These are phyloP conservation scores for Clarias macrocephalus DNA, from an alignment of 2,113 vertebrate genomes.

Conservation along the genomic window DNA sequence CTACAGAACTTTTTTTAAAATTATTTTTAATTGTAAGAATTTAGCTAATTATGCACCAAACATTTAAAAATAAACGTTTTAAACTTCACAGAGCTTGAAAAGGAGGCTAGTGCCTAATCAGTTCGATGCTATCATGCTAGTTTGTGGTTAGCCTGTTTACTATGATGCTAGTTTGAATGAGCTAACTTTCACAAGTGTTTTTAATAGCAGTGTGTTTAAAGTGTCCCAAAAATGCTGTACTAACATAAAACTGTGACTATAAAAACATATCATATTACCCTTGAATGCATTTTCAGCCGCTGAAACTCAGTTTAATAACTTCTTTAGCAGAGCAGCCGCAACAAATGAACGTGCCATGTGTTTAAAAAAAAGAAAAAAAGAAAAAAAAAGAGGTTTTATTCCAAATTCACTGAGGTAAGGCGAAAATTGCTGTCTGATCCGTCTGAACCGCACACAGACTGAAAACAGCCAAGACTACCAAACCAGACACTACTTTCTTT, in stretches of 20 bases:
- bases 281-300: conserved; percentile 26
- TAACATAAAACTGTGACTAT: neutral
- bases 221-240: neutral
- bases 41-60: neutral
- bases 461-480: conserved; percentile 29
- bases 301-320: conserved; percentile 24
- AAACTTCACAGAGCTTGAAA: neutral
- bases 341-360: neutral
- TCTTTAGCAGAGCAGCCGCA: neutral
- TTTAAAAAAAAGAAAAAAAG: neutral
- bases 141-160: conserved; percentile 22
- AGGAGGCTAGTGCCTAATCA: neutral
- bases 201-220: conserved; percentile 7
- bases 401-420: conserved; percentile 37
- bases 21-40: neutral
- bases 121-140: neutral
- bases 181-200: conserved; percentile 10
- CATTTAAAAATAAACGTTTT: neutral
- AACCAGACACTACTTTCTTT: conserved; percentile 23
- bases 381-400: conserved; percentile 4
- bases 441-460: conserved; percentile 35
- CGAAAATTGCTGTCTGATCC: conserved; percentile 32
- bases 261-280: conserved; percentile 7
- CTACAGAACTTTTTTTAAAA: neutral
- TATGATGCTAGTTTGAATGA: neutral